Evolutionary conservation across 2,888 invertebrate species (phyloP), one percentile per base, ranked within the genome.

Genomic region (Callimorpha dominula): DNA sequence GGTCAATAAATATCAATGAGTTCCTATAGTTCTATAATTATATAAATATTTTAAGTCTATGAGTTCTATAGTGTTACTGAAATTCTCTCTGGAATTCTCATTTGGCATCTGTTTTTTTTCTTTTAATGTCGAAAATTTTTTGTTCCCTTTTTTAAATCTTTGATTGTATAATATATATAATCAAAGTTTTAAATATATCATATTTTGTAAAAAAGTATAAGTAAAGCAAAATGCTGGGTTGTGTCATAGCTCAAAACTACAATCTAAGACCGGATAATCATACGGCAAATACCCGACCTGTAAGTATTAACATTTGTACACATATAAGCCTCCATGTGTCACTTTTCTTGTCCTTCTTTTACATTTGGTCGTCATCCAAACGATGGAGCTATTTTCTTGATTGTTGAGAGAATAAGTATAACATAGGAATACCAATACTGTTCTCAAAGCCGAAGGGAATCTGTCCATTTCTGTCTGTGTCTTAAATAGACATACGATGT

Each of bases 231-330:
- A 68, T 60, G 68, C 31, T 68, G 57, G 68, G 49, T 11, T 60
- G 68, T 31, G 46, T 68, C 5, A 11, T 60, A 31, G 43, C 46
- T 68, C 68, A 60, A 43, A 8, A 31, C 31, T 68, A 68, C 31
- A 68, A 60, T 31, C 15, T 60, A 17, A 68, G 60, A 49, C 60
- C 60, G 5, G 46, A 68, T 31, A 20, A 68, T 11, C 43, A 68
- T 40, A 20, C 9, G 1, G 31, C 43, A 60, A 49, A 46, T 1
- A 4, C 31, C 17, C 4, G n/a, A 42, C 6, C n/a, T 67, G 66
- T 67, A 54, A 67, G 66, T n/a, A 12, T 52, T 40, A 1, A 66
- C 3, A 40, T 5, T 40, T 31, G 7, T 66, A 40, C 6, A 8
- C 9, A 8, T 46, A 46, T 46, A 52, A 52, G 49, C 14, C 11